Evolutionary conservation across 2,113 vertebrate genomes (phyloP), one percentile per base, ranked within the genome.

Genomic region (Phaetusa simplex): DNA sequence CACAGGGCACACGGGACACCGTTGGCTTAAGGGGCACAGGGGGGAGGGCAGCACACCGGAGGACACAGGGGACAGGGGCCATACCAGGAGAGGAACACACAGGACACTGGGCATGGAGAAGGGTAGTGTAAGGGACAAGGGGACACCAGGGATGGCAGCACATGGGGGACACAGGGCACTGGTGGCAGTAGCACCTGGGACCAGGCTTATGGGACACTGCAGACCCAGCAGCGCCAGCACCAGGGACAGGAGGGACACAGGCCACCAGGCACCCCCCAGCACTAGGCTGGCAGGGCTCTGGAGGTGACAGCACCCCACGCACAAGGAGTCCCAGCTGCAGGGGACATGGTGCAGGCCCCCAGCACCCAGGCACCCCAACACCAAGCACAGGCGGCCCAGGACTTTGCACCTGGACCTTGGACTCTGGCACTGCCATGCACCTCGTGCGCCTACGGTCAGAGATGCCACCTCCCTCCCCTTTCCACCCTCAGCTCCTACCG

Each of bases 381-480:
- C 11, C 21, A 53, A 66, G 24, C 23, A 17, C 17, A 1, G 65
- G 27, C 42, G 21, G 47, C 72, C 45, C 13, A 3, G 9, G 4
- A 12, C 13, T 26, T 26, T 5, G 9, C 3, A 2, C 29, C 30
- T 2, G 0, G 64, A 77, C 74, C 61, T 61, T 9, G 55, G 69
- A 69, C 65, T n/a, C 26, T 8, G 23, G 53, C 69, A 30, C 64
- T 6, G n/a, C 7, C 5, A 43, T 6, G 15, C 18, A 9, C 22
- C 3, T 0, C 3, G 0, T 5, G 7, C 12, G 8, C 24, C 34
- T 6, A 12, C 1, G 0, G 27, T 13, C 15, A 14, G 42, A 45
- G 85, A 36, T 11, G 38, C 14, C 56, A 18, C 73, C 52, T 67
- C 32, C 73, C 52, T 67, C 32, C 40, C 7, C 32, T 21, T 12